These are phyloP conservation scores for Falco columbarius DNA, from an alignment of 2,797 vertebrate genomes.

Conservation along the genomic window DNA sequence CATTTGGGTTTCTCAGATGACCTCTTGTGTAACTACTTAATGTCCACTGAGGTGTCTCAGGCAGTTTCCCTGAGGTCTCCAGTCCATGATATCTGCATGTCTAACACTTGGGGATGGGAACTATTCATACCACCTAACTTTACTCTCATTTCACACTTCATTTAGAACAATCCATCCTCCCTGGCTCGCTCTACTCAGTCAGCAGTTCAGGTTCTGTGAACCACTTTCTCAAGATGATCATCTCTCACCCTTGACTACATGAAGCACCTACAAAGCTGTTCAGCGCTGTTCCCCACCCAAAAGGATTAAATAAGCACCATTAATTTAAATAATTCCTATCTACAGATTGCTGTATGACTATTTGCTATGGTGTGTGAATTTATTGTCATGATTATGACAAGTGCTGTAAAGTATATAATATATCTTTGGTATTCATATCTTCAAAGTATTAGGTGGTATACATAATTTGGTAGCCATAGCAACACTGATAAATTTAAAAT, in stretches of 20 bases:
- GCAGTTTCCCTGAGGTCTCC: not conserved
- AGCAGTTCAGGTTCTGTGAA: not conserved
- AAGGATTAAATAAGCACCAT: not conserved
- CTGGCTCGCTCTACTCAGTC: not conserved
- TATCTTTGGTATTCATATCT: not conserved
- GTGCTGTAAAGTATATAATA: not conserved
- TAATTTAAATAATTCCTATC: not conserved
- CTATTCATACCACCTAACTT: not conserved
- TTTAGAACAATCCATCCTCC: not conserved
- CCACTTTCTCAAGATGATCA: not conserved
- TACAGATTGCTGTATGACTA: not conserved
- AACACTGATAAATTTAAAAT: conserved; percentile 30
- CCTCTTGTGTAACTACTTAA: not conserved
- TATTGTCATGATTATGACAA: not conserved
- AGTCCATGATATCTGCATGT: rapidly evolving
- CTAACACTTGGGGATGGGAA: not conserved
- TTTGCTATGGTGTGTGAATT: not conserved
- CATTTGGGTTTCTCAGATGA: not conserved
- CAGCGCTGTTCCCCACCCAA: not conserved
- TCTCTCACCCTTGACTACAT: not conserved
- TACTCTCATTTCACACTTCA: not conserved
- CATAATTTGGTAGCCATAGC: not conserved
- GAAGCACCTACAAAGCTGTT: not conserved
- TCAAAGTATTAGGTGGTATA: not conserved
- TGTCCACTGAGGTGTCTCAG: not conserved